These are phyloP conservation scores for Allolobophora icterica DNA, from an alignment of 2,888 invertebrate species.

Conservation along the genomic window DNA sequence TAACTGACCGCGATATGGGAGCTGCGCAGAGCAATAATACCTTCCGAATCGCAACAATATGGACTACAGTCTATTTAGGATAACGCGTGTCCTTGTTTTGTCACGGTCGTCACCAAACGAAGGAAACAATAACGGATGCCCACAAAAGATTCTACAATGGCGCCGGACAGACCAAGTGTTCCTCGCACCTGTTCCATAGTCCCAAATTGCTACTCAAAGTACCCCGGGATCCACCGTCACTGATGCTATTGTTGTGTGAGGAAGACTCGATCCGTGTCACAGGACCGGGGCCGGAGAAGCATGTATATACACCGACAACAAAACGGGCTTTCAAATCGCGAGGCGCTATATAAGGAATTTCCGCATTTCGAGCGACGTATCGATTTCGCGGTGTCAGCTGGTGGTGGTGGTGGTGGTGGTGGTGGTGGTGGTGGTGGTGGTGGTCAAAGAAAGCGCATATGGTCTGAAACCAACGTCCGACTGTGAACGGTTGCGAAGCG, in stretches of 20 bases:
- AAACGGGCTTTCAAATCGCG: neutral
- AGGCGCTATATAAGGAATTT: neutral
- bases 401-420: no score
- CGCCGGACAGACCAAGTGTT: neutral
- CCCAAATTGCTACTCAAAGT: neutral
- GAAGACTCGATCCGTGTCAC: neutral
- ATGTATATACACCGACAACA: neutral
- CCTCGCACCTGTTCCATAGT: neutral
- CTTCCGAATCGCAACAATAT: neutral
- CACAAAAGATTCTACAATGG: neutral
- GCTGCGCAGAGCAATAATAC: neutral
- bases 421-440: no score
- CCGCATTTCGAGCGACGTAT: neutral
- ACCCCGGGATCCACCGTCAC: neutral
- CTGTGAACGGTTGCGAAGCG: neutral
- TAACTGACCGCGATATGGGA: neutral
- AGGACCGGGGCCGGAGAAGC: neutral
- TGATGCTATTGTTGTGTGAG: neutral
- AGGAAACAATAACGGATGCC: neutral
- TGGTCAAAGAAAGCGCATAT: neutral
- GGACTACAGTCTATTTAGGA: neutral
- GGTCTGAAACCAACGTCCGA: neutral
- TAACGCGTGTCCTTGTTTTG: neutral
- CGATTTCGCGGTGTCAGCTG: neutral
- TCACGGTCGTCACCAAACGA: neutral